Conservation (phyloP, 1,140 invertebrate species). For the Eciton burchellii region DNA sequence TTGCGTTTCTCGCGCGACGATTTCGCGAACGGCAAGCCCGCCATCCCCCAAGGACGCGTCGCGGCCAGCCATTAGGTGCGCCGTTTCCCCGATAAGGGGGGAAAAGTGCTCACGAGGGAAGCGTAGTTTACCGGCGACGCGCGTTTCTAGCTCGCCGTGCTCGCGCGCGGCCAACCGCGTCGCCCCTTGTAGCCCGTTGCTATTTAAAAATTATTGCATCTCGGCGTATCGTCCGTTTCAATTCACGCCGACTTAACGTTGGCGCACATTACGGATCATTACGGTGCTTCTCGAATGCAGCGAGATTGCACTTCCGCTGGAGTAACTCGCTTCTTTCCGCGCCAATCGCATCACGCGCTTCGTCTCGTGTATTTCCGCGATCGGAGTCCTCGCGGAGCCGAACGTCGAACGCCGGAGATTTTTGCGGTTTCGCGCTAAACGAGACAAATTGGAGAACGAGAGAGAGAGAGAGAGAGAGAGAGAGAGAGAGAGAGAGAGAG, state of each 20-base stretch:
- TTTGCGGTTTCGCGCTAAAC: background rate
- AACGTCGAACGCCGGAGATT: background rate
- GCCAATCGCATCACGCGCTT: too few relatives aligned
- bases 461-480: too few relatives aligned
- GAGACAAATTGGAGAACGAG: background rate
- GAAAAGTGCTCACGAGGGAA: conserved; percentile 8
- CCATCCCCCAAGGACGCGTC: conserved; percentile 12
- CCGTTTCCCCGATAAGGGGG: conserved; percentile 7
- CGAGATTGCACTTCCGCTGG: too few relatives aligned
- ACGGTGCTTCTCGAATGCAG: too few relatives aligned
- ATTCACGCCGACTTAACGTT: background rate
- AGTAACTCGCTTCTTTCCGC: too few relatives aligned
- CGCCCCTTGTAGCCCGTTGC: background rate
- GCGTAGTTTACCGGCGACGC: conserved; percentile 7
- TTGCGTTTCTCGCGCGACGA: conserved; percentile 43
- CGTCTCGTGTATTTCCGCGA: too few relatives aligned
- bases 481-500: too few relatives aligned
- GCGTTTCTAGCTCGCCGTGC: too few relatives aligned
- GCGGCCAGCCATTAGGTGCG: conserved; percentile 1
- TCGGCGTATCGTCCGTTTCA: background rate
- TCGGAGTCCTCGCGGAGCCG: background rate
- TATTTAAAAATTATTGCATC: background rate
- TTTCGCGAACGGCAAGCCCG: conserved; percentile 30
- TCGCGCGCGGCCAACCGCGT: background rate
- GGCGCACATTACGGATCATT: too few relatives aligned